These are phyloP conservation scores for Pandemis heparana DNA, from an alignment of 2,888 invertebrate genomes.

Conservation along the genomic window DNA sequence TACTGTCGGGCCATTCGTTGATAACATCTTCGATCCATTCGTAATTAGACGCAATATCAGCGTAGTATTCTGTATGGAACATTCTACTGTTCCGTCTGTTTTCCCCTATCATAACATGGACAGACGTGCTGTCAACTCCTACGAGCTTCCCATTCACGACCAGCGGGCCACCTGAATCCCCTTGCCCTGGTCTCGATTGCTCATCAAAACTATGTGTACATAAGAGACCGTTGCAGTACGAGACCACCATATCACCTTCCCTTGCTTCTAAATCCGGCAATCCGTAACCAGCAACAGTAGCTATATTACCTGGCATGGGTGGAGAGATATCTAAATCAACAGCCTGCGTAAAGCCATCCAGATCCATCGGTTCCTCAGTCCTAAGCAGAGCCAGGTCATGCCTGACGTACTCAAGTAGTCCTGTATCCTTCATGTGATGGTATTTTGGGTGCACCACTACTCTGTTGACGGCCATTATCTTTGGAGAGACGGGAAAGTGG, in stretches of 20 bases:
- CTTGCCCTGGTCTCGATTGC: not conserved
- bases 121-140: not conserved
- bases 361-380: not conserved
- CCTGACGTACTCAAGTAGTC: not conserved
- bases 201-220: not conserved
- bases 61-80: not conserved
- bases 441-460: not conserved
- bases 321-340: not conserved
- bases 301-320: not conserved
- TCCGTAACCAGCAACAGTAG: not conserved
- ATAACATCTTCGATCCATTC: not conserved
- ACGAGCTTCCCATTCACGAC: not conserved
- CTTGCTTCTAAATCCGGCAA: not conserved
- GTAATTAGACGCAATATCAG: conserved; percentile 7
- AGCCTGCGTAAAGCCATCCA: not conserved
- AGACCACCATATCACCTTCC: not conserved
- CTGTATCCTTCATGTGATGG: not conserved
- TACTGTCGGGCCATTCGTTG: not conserved
- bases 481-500: not conserved
- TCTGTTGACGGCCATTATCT: not conserved
- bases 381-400: not conserved
- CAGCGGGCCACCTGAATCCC: not conserved
- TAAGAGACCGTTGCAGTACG: not conserved
- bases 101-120: not conserved
- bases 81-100: not conserved